Conservation (phyloP, 2,888 invertebrate genomes). For the Mesorhabditis sp. region DNA sequence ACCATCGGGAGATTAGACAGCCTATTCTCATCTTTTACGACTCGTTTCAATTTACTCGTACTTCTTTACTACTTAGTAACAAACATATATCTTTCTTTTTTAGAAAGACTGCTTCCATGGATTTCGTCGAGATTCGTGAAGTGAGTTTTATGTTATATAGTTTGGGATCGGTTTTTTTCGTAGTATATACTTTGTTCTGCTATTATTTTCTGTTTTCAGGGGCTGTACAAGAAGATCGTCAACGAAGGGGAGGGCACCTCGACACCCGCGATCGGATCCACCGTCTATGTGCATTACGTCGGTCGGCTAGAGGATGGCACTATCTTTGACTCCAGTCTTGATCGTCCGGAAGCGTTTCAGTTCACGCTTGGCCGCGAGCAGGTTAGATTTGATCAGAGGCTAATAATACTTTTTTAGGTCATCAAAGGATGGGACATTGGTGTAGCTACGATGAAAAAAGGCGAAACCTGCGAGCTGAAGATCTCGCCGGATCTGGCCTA, state of each 20-base stretch:
- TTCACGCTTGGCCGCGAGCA: conserved; percentile 82
- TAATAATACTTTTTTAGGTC: conserved; percentile 26
- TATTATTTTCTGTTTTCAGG: conserved; percentile 66
- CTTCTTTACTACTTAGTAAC: too few relatives aligned
- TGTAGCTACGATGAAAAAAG: conserved; percentile 85
- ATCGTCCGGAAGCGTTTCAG: conserved; percentile 77
- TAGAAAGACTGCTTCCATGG: too few relatives aligned
- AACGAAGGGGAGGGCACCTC: conserved; percentile 70
- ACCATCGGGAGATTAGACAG: too few relatives aligned
- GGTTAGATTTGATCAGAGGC: conserved; percentile 15
- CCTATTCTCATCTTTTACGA: too few relatives aligned
- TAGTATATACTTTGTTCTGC: neutral
- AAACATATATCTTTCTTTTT: too few relatives aligned
- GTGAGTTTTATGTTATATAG: conserved; percentile 7
- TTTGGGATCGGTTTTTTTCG: conserved; percentile 2
- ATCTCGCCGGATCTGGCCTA: conserved; percentile 88
- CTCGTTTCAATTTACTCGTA: too few relatives aligned
- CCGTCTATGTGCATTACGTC: conserved; percentile 74
- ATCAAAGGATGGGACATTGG: conserved; percentile 77
- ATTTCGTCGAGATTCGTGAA: too few relatives aligned
- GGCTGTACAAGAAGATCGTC: conserved; percentile 74
- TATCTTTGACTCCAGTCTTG: conserved; percentile 85
- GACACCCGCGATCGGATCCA: conserved; percentile 39
- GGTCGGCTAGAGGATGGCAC: conserved; percentile 81
- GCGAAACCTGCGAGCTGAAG: conserved; percentile 70